phyloP scores from a whole-genome alignment of 2,888 invertebrate genomes.

The Carabus problematicus region DNA sequence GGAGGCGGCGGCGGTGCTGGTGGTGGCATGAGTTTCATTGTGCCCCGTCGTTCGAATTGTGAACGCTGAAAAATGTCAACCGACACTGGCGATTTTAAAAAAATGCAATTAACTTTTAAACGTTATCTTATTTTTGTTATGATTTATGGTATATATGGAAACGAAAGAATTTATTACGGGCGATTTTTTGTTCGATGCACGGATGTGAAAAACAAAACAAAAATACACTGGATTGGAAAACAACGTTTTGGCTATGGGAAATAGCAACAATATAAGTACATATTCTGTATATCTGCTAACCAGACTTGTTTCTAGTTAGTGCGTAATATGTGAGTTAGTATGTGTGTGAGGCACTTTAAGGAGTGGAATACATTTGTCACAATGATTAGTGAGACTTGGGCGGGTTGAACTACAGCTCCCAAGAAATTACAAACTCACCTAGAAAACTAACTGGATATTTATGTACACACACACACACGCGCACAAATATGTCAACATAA shows the following conservation, averaged over 20 bases:
- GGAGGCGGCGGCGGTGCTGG: conserved; percentile 57
- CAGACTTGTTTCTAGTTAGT: too few species aligned
- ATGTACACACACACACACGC: conserved; percentile 12
- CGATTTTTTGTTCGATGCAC: conserved; percentile 26
- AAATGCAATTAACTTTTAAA: conserved; percentile 43
- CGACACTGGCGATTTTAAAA: conserved; percentile 42
- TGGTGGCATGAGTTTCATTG: conserved; percentile 62
- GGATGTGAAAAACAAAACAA: conserved; percentile 23
- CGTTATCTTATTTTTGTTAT: conserved; percentile 44
- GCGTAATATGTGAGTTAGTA: too few species aligned
- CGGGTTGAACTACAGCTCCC: conserved; percentile 28
- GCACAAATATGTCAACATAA: too few species aligned
- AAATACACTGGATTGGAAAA: too few species aligned
- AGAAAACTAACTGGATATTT: conserved; percentile 27
- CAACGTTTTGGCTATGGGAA: too few species aligned
- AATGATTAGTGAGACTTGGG: conserved; percentile 35
- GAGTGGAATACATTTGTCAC: conserved; percentile 34
- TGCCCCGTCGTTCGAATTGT: conserved; percentile 46
- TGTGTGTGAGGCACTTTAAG: not conserved
- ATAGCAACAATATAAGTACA: too few species aligned
- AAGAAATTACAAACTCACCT: conserved; percentile 31
- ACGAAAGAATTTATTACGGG: conserved; percentile 42
- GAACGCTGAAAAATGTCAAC: conserved; percentile 43
- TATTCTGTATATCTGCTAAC: too few species aligned
- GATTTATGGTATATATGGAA: conserved; percentile 44